Evolutionary conservation across 2,113 vertebrate species (phyloP), one percentile per base, ranked within the genome.

Genomic region (Odontesthes bonariensis): DNA sequence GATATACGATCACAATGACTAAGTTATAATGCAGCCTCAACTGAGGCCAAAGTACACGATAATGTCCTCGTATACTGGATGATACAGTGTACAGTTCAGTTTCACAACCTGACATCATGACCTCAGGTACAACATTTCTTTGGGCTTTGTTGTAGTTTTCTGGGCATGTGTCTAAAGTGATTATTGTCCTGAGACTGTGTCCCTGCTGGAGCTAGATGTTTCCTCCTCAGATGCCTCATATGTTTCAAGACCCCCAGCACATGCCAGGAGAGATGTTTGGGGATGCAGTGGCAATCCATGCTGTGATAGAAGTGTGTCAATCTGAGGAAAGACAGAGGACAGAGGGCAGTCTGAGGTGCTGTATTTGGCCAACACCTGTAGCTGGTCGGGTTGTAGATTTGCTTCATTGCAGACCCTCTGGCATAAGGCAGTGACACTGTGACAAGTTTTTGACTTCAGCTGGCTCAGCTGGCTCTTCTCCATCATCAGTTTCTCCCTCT

Each of bases 341-440:
- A 98, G 94, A 0, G 97, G 98, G 84, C 97, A 98, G 65, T 97
- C 96, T 0, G 94, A 89, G 32, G 96, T 92, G 1, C 95, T 95
- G 72, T 97, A 98, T 79, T 96, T 97, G 80, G 96, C 94, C 4
- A 99, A 94, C 61, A 97, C 95, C 70, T 97, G 96, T 69, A 98
- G 95, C 84, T 99, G 97, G 61, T 98, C 96, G 0, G 95, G 96
- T 85, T 93, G 95, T 53, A 98, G 93, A 8, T 94, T 93, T 8
- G 96, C 97, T 75, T 98, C 96, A 19, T 87, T 93, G 81, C 96
- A 98, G 71, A 99, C 95, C 74, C 94, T 94, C 82, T 98, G 96
- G 79, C 96, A 98, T 33, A 99, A 94, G 31, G 94, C 91, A 0
- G 95, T 95, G 56, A 99, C 92, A 83, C 94, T 97, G 89, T 96